phyloP scores from a whole-genome alignment of 2,888 invertebrate genomes.

The Nephrotoma guestfalica region DNA sequence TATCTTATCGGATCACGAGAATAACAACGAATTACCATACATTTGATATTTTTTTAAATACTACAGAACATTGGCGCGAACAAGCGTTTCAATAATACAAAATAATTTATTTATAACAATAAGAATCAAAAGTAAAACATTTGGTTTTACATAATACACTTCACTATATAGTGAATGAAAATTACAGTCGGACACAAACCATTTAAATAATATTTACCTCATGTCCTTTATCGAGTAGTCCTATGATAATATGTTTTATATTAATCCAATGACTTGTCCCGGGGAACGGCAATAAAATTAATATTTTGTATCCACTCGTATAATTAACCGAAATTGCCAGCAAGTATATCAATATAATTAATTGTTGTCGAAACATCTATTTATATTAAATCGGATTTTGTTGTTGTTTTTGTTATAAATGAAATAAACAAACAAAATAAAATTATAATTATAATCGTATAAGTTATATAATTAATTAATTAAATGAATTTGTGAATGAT shows the following conservation, averaged over 20 bases:
- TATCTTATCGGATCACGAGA: neutral
- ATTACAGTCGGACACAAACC: neutral
- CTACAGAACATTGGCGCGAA: neutral
- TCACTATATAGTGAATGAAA: neutral
- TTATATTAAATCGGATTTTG: neutral
- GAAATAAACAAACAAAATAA: neutral
- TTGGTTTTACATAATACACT: neutral
- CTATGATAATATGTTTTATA: conserved; percentile 28
- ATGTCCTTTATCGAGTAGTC: conserved; percentile 29
- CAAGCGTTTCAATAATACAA: neutral
- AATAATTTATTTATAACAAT: neutral
- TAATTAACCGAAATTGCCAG: neutral
- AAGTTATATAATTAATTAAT: neutral
- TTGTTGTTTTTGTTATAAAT: neutral
- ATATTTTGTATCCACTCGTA: conserved; percentile 17
- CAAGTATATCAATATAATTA: neutral
- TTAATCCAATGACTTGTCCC: conserved; percentile 33
- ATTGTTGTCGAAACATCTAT: neutral
- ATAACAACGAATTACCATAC: neutral
- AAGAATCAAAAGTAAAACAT: neutral
- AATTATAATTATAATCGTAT: neutral
- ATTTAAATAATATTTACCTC: conserved; percentile 19
- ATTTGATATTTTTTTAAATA: neutral
- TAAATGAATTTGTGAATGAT: neutral
- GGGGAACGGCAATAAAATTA: conserved; percentile 31